Conservation (phyloP, 2,797 vertebrate genomes). For the Halcyon smyrnensis region DNA sequence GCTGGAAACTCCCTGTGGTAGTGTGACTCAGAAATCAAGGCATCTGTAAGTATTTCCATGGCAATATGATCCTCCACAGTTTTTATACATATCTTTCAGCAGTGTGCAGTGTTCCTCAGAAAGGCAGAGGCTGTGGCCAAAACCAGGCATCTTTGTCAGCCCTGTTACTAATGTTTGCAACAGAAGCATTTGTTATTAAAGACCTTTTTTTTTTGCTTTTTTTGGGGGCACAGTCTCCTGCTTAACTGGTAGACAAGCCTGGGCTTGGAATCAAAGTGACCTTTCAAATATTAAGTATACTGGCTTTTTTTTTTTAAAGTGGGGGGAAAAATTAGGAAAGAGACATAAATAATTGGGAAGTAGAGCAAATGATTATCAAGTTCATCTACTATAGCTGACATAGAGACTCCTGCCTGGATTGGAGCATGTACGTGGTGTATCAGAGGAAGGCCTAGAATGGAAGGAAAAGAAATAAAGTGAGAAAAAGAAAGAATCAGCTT, state of each 20-base stretch:
- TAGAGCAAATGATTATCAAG: not conserved
- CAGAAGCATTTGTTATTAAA: not conserved
- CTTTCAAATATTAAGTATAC: not conserved
- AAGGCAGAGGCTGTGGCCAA: not conserved
- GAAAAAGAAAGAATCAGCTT: not conserved
- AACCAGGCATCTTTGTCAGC: not conserved
- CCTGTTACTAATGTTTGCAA: not conserved
- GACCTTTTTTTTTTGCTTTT: not conserved
- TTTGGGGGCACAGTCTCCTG: not conserved
- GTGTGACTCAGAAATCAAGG: conserved; percentile 47
- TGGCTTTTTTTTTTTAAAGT: too few relatives aligned
- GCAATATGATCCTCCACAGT: conserved; percentile 8
- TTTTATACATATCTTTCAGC: not conserved
- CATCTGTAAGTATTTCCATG: conserved; percentile 48
- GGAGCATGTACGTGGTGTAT: not conserved
- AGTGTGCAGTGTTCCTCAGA: not conserved
- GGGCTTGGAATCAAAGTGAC: not conserved
- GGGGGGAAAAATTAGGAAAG: not conserved
- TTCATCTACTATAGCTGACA: not conserved
- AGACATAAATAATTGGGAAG: not conserved
- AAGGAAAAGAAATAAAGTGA: not conserved
- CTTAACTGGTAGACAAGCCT: not conserved
- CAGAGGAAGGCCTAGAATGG: not conserved
- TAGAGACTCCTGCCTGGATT: not conserved
- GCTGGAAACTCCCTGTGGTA: conserved; percentile 40